A percentile compares a stretch with the other conserved stretches of the same genome.
Conservation (phyloP, 2,888 invertebrate genomes). For the Drosophila multiciliata region DNA sequence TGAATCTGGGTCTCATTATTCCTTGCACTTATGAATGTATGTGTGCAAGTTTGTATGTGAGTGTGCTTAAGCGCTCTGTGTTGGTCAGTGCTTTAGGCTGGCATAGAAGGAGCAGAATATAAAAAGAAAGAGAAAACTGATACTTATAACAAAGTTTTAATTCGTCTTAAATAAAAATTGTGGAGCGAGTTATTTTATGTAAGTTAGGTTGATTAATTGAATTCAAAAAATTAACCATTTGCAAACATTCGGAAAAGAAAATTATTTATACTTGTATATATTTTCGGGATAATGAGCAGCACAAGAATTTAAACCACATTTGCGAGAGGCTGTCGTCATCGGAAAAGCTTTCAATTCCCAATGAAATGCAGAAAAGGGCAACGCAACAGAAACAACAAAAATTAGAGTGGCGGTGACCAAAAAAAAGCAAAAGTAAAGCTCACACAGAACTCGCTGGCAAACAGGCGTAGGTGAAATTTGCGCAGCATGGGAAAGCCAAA, state of each 20-base stretch:
- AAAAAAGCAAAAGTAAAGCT: slow-evolving; percentile 69
- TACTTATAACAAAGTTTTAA: neutral
- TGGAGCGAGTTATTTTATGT: neutral
- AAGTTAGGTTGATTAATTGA: neutral
- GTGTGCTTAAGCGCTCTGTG: neutral
- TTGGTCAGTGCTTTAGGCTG: slow-evolving; percentile 1
- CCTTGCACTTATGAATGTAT: neutral
- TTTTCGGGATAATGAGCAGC: neutral
- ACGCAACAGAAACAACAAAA: slow-evolving; percentile 14
- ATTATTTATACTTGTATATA: neutral
- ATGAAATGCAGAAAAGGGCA: slow-evolving; percentile 7
- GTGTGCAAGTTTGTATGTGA: neutral
- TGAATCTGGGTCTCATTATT: slow-evolving; percentile 1
- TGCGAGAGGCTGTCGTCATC: slow-evolving; percentile 19
- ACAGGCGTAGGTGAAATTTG: slow-evolving; percentile 40
- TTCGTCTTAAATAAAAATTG: neutral
- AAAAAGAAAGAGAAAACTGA: slow-evolving; percentile 2
- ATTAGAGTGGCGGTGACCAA: slow-evolving; percentile 1
- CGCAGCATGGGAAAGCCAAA: slow-evolving; percentile 10
- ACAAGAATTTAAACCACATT: neutral
- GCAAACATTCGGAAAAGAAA: neutral
- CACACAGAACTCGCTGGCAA: slow-evolving; percentile 15
- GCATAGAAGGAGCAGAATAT: slow-evolving; percentile 3
- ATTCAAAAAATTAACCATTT: neutral
- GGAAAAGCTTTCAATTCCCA: neutral